Evolutionary conservation across 2,888 invertebrate genomes (phyloP), one percentile per base, ranked within the genome.

Genomic region (Agriotes lineatus): DNA sequence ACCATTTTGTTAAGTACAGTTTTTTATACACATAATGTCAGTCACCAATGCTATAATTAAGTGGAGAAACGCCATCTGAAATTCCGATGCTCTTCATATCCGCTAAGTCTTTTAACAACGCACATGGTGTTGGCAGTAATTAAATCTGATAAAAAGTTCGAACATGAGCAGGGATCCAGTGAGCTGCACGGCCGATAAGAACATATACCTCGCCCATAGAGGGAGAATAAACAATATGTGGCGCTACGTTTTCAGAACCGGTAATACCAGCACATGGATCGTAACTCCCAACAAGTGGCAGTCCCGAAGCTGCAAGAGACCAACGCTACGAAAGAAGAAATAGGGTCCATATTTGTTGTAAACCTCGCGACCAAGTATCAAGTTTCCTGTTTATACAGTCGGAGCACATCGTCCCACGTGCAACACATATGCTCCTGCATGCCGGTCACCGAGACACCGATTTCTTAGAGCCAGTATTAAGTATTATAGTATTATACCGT

Each of bases 351-450:
- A 61, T 66, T 70, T 61, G 61, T 56, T 39, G 33, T 56, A 22
- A 54, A 52, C 48, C 50, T 30, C 20, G 16, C 6, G 20, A 56
- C 62, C 37, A 45, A 33, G 65, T 64, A 70, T 68, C 70, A 67
- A 67, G 65, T 73, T 73, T 73, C 71, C 73, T 71, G 73, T 73
- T 72, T 67, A 68, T 60, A 71, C 50, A 74, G 71, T 74, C 72
- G 54, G 37, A 62, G 45, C 74, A 70, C 74, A 71, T 67, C 70
- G 57, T 71, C 74, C 74, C 74, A 74, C 72, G 74, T 74, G 74
- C 71, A 73, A 67, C 67, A 72, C 72, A 74, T 70, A 74, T 74
- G 74, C 69, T 69, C 48, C 48, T 61, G 60, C 66, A 59, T 54
- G 66, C 50, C 70, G 65, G 64, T 58, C 57, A 64, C 54, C 58